Conservation (phyloP, 2,888 invertebrate species). For the Meta bourneti region DNA sequence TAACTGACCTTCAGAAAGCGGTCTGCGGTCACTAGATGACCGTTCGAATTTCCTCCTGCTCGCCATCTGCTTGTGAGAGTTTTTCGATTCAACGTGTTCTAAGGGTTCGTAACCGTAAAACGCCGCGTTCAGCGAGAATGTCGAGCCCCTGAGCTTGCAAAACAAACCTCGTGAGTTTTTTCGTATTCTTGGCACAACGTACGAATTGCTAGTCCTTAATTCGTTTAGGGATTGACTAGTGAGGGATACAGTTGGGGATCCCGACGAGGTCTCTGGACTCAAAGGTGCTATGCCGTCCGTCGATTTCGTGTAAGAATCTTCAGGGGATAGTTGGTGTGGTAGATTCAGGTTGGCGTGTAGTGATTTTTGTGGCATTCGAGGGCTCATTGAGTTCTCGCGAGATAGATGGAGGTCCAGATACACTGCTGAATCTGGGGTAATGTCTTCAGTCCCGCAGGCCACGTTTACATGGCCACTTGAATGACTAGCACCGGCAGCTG, state of each 20-base stretch:
- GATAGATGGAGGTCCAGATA: slow-evolving; percentile 76
- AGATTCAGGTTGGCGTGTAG: slow-evolving; percentile 8
- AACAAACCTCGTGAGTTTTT: slow-evolving; percentile 67
- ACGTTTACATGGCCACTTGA: slow-evolving; percentile 61
- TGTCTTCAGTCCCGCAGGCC: slow-evolving; percentile 77
- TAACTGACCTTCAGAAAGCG: slow-evolving; percentile 56
- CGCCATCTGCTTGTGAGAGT: background rate
- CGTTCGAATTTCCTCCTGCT: slow-evolving; percentile 39
- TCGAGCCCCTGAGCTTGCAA: slow-evolving; percentile 71
- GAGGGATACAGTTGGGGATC: slow-evolving; percentile 45
- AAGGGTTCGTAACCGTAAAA: slow-evolving; percentile 75
- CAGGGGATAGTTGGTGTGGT: background rate
- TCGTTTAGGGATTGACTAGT: slow-evolving; percentile 74
- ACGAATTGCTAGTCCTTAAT: slow-evolving; percentile 69
- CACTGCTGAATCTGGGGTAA: slow-evolving; percentile 79
- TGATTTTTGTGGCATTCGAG: slow-evolving; percentile 3
- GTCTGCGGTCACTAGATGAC: slow-evolving; percentile 62
- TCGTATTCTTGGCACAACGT: slow-evolving; percentile 58
- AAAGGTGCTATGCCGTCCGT: slow-evolving; percentile 54
- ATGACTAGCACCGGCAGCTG: slow-evolving; percentile 34
- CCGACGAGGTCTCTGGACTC: slow-evolving; percentile 33
- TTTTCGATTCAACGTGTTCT: slow-evolving; percentile 52
- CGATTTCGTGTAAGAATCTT: slow-evolving; percentile 44
- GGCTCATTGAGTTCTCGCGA: slow-evolving; percentile 43
- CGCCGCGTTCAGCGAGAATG: slow-evolving; percentile 73